Conservation (phyloP, 2,888 invertebrate genomes). For the Gari tellinella region DNA sequence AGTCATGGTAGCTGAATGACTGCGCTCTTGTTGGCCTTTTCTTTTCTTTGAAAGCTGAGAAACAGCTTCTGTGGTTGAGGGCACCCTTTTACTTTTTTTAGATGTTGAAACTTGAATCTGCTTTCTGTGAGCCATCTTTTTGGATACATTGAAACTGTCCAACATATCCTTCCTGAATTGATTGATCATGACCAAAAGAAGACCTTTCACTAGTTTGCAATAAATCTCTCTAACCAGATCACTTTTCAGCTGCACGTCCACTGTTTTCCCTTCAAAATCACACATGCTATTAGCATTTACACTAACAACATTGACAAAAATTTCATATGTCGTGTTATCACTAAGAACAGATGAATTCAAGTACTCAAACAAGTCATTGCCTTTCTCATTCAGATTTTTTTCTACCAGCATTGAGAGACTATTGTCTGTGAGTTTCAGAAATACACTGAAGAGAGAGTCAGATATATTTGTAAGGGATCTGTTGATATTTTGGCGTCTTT, state of each 20-base stretch:
- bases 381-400: slow-evolving; percentile 29
- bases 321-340: neutral
- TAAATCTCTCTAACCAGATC: neutral
- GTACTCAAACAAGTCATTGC: neutral
- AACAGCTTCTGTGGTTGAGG: too few species aligned
- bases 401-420: slow-evolving; percentile 18
- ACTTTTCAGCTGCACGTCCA: neutral
- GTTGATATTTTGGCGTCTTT: slow-evolving; percentile 32
- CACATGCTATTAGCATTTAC: neutral
- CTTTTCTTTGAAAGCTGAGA: too few species aligned
- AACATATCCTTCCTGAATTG: slow-evolving; percentile 14
- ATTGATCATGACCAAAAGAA: slow-evolving; percentile 4
- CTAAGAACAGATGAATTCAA: neutral
- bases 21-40: too few species aligned
- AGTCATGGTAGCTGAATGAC: too few species aligned
- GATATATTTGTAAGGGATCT: slow-evolving; percentile 41
- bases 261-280: too few species aligned
- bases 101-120: neutral
- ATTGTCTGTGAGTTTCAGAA: slow-evolving; percentile 22
- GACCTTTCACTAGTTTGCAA: slow-evolving; percentile 3
- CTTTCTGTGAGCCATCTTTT: slow-evolving; percentile 20
- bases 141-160: slow-evolving; percentile 4
- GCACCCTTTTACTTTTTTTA: too few species aligned
- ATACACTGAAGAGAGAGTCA: slow-evolving; percentile 26
- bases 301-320: neutral